Conservation (phyloP, 2,113 vertebrate genomes). For the Ginglymostoma cirratum region DNA sequence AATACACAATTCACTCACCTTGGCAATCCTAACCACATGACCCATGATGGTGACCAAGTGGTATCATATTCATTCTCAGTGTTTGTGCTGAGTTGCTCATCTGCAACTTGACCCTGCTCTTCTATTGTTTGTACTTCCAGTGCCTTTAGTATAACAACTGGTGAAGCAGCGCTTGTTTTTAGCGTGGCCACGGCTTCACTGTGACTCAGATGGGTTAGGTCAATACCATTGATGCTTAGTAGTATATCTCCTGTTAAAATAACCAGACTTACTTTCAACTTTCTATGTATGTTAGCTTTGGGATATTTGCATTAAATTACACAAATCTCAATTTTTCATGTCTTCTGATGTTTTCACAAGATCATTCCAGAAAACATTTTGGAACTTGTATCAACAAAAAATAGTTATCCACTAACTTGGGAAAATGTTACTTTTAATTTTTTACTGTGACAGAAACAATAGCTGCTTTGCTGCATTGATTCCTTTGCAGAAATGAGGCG, state of each 20-base stretch:
- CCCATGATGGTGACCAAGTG: constrained; percentile 93
- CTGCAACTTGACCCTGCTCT: constrained; percentile 61
- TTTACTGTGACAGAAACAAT: neutral
- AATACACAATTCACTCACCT: constrained; percentile 56
- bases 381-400: neutral
- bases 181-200: constrained; percentile 88
- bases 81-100: constrained; percentile 66
- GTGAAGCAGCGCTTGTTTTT: constrained; percentile 85
- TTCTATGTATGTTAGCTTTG: neutral
- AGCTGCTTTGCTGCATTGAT: neutral
- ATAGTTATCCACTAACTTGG: neutral
- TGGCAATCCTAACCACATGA: constrained; percentile 94
- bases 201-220: constrained; percentile 87
- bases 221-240: constrained; percentile 89
- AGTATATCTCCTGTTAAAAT: constrained; percentile 75
- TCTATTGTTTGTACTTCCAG: constrained; percentile 83
- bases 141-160: constrained; percentile 75
- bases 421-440: neutral
- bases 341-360: neutral
- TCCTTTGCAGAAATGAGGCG: neutral
- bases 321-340: neutral
- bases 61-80: constrained; percentile 85
- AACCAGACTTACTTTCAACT: constrained; percentile 24
- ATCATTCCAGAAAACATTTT: neutral
- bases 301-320: neutral